Conservation (phyloP, 2,888 invertebrate species). For the Trypoxylon attenuatum region DNA sequence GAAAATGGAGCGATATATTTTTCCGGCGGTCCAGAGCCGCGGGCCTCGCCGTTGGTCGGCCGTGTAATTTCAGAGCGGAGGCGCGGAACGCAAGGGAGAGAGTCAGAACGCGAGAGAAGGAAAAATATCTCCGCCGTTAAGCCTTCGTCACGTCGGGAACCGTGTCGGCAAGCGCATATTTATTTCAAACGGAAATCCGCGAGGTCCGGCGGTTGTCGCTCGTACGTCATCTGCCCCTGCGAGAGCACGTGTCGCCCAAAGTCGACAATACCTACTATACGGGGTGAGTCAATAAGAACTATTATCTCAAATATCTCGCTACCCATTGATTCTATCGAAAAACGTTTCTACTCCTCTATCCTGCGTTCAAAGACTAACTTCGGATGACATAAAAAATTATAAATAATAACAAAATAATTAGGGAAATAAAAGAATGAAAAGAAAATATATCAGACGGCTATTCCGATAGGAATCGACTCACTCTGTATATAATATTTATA, state of each 20-base stretch:
- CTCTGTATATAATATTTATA: not conserved
- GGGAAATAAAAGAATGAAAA: no score
- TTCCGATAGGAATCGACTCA: no score
- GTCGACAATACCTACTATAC: slow-evolving; percentile 14
- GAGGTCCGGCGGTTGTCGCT: slow-evolving; percentile 44
- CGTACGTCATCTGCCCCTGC: slow-evolving; percentile 47
- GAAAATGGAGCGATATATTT: slow-evolving; percentile 32
- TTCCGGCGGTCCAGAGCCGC: not conserved
- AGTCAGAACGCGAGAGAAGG: no score
- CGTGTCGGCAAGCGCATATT: slow-evolving; percentile 49
- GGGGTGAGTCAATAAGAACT: no score
- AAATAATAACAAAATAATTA: no score
- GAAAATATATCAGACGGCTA: no score
- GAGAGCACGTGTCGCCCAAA: slow-evolving; percentile 28
- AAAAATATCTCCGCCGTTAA: not conserved
- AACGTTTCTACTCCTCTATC: no score
- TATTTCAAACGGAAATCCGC: slow-evolving; percentile 61
- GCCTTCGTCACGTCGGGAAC: slow-evolving; percentile 35
- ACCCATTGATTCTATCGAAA: no score
- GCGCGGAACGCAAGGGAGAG: not conserved
- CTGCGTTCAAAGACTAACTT: no score
- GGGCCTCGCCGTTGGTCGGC: not conserved
- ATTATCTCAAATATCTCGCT: no score
- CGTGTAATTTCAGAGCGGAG: slow-evolving; percentile 16
- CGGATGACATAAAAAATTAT: no score